Percentiles rank a stretch among this genome's conserved stretches.
Evolutionary conservation across 2,797 vertebrate genomes (phyloP).

Genomic region (Heteromormyrus szaboi): DNA sequence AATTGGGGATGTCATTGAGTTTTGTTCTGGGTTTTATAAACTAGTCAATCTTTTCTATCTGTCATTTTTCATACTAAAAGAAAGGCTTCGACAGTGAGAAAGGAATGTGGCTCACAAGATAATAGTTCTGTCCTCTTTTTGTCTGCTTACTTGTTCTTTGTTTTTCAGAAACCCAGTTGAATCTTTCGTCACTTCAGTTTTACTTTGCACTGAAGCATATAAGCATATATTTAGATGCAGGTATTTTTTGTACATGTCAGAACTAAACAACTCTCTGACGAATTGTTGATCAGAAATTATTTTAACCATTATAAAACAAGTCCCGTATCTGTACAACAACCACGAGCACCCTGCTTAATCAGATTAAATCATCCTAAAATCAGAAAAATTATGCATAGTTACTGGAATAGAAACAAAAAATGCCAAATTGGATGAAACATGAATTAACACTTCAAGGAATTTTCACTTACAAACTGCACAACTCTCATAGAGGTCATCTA

Average conservation of each 20-base stretch:
- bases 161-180: slow-evolving; percentile 41
- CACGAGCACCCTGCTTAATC: slow-evolving; percentile 44
- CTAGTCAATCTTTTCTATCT: neutral
- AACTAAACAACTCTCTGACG: slow-evolving; percentile 36
- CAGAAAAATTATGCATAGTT: slow-evolving; percentile 46
- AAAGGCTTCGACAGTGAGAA: slow-evolving; percentile 28
- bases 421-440: slow-evolving; percentile 16
- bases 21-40: neutral
- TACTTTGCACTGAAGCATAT: slow-evolving; percentile 46
- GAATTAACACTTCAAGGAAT: neutral
- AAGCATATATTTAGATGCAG: slow-evolving; percentile 59
- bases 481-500: neutral
- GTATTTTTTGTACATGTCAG: slow-evolving; percentile 47
- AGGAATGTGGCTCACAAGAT: neutral
- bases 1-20: neutral
- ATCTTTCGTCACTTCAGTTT: slow-evolving; percentile 43
- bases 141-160: slow-evolving; percentile 46
- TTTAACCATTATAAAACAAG: slow-evolving; percentile 35
- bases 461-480: neutral
- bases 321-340: slow-evolving; percentile 41
- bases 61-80: neutral
- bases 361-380: slow-evolving; percentile 48
- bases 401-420: slow-evolving; percentile 24
- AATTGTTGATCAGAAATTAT: slow-evolving; percentile 52
- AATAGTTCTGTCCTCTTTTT: slow-evolving; percentile 16